Conservation (phyloP, 2,797 vertebrate species). For the Chaetophractus vellerosus region DNA sequence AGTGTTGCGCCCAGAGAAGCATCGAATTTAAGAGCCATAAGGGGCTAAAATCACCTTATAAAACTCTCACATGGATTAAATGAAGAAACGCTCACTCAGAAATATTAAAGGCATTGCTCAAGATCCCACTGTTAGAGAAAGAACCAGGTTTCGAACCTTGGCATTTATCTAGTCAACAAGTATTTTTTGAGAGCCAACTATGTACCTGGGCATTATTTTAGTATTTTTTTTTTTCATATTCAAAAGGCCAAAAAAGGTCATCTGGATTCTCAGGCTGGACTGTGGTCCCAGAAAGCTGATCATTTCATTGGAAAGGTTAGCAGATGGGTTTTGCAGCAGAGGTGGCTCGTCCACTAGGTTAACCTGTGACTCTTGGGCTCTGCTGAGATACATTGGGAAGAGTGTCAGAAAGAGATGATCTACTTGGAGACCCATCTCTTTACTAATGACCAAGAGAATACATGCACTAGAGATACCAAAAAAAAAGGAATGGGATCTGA, state of each 20-base stretch:
- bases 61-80: conserved; percentile 7
- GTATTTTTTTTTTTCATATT: conserved; percentile 30
- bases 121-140: conserved; percentile 8
- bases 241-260: not conserved
- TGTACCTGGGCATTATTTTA: not conserved
- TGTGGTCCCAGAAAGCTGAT: not conserved
- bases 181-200: not conserved
- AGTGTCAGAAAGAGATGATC: not conserved
- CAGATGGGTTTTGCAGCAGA: not conserved
- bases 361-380: not conserved
- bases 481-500: conserved; percentile 20
- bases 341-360: not conserved
- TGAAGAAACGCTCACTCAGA: not conserved
- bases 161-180: not conserved
- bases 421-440: conserved; percentile 5
- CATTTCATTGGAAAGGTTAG: not conserved
- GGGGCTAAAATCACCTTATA: not conserved
- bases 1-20: not conserved
- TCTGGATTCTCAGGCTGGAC: not conserved
- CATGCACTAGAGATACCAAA: not conserved
- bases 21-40: conserved; percentile 5
- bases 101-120: not conserved
- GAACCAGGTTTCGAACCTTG: not conserved
- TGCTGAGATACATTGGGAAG: not conserved
- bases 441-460: not conserved